phyloP scores from a whole-genome alignment of 2,888 invertebrate species.

The Zonitis immaculata region DNA sequence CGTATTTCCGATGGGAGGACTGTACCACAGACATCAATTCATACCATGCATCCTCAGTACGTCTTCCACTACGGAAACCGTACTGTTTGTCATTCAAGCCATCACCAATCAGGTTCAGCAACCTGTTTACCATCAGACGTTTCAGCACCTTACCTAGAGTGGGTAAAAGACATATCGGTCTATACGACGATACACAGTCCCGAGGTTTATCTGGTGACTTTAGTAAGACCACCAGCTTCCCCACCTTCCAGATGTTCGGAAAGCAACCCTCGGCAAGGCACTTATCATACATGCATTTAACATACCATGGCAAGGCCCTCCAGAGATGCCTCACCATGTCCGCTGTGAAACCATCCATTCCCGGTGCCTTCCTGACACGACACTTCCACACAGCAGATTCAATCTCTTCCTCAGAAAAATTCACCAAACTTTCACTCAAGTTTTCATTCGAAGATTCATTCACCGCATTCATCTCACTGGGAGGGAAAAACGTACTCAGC shows the following conservation, averaged over 20 bases:
- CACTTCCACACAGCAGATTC: neutral
- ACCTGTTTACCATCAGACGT: conserved; percentile 3
- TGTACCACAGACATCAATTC: neutral
- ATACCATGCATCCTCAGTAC: too few relatives aligned
- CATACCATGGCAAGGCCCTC: neutral
- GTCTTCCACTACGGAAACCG: conserved; percentile 8
- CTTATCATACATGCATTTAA: conserved; percentile 3
- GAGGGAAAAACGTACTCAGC: conserved; percentile 4
- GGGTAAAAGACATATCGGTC: conserved; percentile 8
- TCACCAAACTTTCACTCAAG: neutral
- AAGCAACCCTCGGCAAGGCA: neutral
- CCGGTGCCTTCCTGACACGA: conserved; percentile 5
- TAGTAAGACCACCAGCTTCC: neutral
- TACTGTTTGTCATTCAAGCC: conserved; percentile 5
- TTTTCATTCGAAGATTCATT: neutral
- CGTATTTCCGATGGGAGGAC: conserved; percentile 5
- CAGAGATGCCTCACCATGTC: neutral
- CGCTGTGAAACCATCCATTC: conserved; percentile 7
- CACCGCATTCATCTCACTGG: neutral
- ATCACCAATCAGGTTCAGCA: neutral
- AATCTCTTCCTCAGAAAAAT: neutral
- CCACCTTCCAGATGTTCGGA: conserved; percentile 1
- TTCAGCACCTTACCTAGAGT: conserved; percentile 14
- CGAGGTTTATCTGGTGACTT: too few relatives aligned
- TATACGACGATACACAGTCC: conserved; percentile 6